These are phyloP conservation scores for Nemotelus pantherinus DNA, from an alignment of 2,888 invertebrate genomes.

Conservation along the genomic window DNA sequence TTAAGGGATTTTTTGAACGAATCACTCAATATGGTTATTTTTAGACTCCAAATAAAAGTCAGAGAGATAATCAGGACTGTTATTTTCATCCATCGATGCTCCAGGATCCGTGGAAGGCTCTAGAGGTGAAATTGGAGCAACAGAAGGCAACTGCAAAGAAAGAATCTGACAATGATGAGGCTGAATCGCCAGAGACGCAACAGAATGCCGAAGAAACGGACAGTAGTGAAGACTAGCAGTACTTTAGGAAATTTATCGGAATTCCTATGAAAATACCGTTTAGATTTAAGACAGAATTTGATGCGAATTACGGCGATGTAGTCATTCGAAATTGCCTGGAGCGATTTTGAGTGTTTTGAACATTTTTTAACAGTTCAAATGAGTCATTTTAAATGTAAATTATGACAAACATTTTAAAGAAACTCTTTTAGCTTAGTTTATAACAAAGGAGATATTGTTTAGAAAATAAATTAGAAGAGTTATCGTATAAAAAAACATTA, in stretches of 20 bases:
- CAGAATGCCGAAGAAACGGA: not conserved
- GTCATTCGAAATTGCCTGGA: too few species aligned
- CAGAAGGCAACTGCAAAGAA: not conserved
- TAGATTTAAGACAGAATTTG: too few species aligned
- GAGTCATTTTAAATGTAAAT: too few species aligned
- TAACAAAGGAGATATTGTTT: too few species aligned
- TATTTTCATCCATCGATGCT: slow-evolving; percentile 62
- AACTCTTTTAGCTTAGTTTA: too few species aligned
- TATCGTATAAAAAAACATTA: too few species aligned
- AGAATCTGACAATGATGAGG: slow-evolving; percentile 52
- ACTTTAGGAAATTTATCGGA: not conserved
- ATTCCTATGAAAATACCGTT: not conserved
- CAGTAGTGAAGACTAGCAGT: not conserved
- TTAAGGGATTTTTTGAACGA: not conserved
- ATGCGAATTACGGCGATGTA: too few species aligned
- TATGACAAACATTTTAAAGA: too few species aligned
- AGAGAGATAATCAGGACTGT: not conserved
- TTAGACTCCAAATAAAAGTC: slow-evolving; percentile 17
- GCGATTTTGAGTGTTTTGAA: too few species aligned
- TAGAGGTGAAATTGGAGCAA: slow-evolving; percentile 52
- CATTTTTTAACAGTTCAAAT: too few species aligned
- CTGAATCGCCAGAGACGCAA: slow-evolving; percentile 53
- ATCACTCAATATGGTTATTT: not conserved
- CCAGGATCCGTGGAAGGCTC: slow-evolving; percentile 61
- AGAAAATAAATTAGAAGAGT: too few species aligned